phyloP scores from a whole-genome alignment of 2,113 vertebrate species.

The Tragelaphus imberbis region DNA sequence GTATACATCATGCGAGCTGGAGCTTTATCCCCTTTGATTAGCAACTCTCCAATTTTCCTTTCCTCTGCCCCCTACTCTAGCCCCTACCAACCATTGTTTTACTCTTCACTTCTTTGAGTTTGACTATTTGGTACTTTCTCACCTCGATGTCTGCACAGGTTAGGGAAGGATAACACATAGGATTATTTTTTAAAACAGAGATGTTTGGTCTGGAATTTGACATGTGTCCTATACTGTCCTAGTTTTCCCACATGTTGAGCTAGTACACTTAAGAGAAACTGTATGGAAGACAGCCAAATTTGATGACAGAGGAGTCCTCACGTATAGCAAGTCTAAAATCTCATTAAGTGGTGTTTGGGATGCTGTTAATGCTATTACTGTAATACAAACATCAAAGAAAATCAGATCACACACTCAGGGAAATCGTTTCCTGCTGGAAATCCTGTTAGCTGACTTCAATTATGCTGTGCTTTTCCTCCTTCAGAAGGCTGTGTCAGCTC shows the following conservation, averaged over 20 bases:
- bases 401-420: slow-evolving; percentile 55
- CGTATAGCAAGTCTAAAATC: slow-evolving; percentile 33
- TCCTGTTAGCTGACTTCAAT: slow-evolving; percentile 50
- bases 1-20: not conserved
- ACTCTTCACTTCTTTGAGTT: not conserved
- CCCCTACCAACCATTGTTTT: not conserved
- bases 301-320: slow-evolving; percentile 19
- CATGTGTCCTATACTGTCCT: not conserved
- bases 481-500: slow-evolving; percentile 21
- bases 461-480: slow-evolving; percentile 1
- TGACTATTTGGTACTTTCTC: not conserved
- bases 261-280: not conserved
- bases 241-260: not conserved
- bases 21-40: not conserved
- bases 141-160: not conserved
- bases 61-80: not conserved
- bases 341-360: slow-evolving; percentile 41
- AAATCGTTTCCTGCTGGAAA: slow-evolving; percentile 51
- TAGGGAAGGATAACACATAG: not conserved
- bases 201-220: not conserved
- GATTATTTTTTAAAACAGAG: not conserved
- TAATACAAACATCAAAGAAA: slow-evolving; percentile 61
- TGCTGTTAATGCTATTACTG: slow-evolving; percentile 52
- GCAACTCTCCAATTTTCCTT: not conserved
- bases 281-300: not conserved